These are phyloP conservation scores for Anaspis maculata DNA, from an alignment of 2,888 invertebrate genomes.

Conservation along the genomic window DNA sequence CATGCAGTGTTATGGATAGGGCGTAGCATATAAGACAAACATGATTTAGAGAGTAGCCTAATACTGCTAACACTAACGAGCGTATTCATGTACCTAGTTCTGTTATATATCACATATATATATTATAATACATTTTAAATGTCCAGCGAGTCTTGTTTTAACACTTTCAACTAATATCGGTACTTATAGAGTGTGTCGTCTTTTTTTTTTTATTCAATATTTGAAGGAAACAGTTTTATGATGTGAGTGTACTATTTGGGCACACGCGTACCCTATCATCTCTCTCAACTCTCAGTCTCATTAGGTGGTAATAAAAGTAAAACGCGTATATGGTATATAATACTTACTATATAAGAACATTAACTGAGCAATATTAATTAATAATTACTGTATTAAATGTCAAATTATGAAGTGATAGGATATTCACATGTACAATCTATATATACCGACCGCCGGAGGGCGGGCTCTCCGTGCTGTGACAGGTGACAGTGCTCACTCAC, in stretches of 20 bases:
- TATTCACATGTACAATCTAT: constrained; percentile 25
- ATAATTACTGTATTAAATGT: constrained; percentile 38
- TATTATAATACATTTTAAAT: constrained; percentile 18
- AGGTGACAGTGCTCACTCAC: constrained; percentile 29
- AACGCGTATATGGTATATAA: constrained; percentile 20
- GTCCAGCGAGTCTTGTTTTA: constrained; percentile 15
- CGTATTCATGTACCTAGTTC: constrained; percentile 32
- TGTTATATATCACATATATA: constrained; percentile 26
- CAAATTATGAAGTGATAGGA: constrained; percentile 40
- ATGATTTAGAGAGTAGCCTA: constrained; percentile 19
- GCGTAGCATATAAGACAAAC: constrained; percentile 25
- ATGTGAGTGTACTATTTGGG: constrained; percentile 11
- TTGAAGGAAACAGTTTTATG: constrained; percentile 5
- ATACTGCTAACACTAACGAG: constrained; percentile 21
- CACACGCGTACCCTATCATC: constrained; percentile 1
- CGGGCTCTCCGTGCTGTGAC: constrained; percentile 29
- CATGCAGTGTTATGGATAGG: constrained; percentile 35
- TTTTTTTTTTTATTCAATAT: constrained; percentile 25
- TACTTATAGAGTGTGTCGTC: constrained; percentile 16
- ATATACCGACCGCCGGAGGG: constrained; percentile 18
- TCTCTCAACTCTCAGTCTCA: constrained; percentile 5
- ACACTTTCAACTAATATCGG: constrained; percentile 12
- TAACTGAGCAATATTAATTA: constrained; percentile 42
- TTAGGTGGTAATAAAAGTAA: constrained; percentile 19
- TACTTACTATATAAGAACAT: constrained; percentile 28